Percentiles rank a stretch among this genome's conserved stretches.
phyloP scores from a whole-genome alignment of 2,113 vertebrate genomes.

The Paramormyrops kingsleyae region DNA sequence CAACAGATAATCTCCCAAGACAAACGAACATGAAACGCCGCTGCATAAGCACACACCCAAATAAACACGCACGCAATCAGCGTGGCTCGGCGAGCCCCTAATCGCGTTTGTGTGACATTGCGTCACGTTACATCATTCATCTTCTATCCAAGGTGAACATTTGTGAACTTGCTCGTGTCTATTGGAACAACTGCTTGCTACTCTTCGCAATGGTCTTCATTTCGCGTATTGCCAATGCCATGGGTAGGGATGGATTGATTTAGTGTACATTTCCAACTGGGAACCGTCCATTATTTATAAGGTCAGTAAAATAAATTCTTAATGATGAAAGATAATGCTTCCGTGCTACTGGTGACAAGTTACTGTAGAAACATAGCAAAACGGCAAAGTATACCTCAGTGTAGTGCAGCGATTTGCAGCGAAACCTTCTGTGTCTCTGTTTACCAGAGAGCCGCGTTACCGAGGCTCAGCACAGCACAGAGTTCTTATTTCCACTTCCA shows the following conservation, averaged over 20 bases:
- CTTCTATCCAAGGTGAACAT: neutral
- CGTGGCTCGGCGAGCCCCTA: neutral
- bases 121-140: constrained; percentile 5
- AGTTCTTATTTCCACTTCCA: neutral
- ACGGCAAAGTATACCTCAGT: neutral
- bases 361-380: neutral
- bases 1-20: neutral
- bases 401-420: neutral
- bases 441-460: neutral
- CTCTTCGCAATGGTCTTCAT: neutral
- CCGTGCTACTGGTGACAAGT: neutral
- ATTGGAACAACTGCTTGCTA: neutral
- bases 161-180: neutral
- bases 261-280: neutral
- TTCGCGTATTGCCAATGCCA: neutral
- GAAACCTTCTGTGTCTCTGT: neutral
- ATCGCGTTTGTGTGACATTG: neutral
- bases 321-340: neutral
- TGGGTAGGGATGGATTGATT: neutral
- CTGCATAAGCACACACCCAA: neutral
- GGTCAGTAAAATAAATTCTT: neutral
- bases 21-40: neutral
- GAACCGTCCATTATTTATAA: neutral
- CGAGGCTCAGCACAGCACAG: neutral
- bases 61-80: neutral